A percentile compares a stretch with the other conserved stretches of the same genome.
Conservation (phyloP, 2,888 invertebrate genomes). For the Ptilodon capucinus region DNA sequence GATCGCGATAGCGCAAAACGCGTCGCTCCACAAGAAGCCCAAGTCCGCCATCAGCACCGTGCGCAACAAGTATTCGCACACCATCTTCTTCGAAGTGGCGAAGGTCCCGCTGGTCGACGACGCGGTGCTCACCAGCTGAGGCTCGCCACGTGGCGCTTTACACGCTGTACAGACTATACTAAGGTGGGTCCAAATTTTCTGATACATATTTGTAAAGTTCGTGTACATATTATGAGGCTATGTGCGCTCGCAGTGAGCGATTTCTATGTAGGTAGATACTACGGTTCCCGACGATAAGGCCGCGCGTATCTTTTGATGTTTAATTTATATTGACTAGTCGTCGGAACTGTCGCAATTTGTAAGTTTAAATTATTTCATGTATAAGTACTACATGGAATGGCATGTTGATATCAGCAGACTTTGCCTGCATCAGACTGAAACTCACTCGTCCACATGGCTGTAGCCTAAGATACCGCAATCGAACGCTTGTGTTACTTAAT, state of each 20-base stretch:
- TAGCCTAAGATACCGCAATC: conserved; percentile 30
- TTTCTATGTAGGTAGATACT: conserved; percentile 3
- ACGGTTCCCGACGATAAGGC: not conserved
- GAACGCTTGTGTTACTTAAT: conserved; percentile 33
- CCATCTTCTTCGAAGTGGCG: conserved; percentile 96
- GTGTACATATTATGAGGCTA: conserved; percentile 28
- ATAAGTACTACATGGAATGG: not conserved
- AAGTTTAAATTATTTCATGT: no score
- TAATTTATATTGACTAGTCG: not conserved
- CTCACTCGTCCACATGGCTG: conserved; percentile 34
- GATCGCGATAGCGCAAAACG: conserved; percentile 88
- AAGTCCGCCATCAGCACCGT: conserved; percentile 92
- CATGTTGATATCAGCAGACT: conserved; percentile 2
- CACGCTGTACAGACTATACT: conserved; percentile 47
- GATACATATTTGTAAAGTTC: conserved; percentile 34
- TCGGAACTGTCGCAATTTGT: not conserved
- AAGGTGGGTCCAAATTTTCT: conserved; percentile 64
- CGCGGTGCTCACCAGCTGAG: conserved; percentile 64
- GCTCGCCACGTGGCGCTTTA: conserved; percentile 49
- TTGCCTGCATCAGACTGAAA: conserved; percentile 23
- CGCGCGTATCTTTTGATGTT: not conserved
- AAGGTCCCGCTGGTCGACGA: conserved; percentile 86
- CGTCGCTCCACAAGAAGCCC: conserved; percentile 89
- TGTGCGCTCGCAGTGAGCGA: conserved; percentile 1
- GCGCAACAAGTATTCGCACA: conserved; percentile 96